phyloP scores from a whole-genome alignment of 2,797 vertebrate species.

The Pseudochromis fuscus region DNA sequence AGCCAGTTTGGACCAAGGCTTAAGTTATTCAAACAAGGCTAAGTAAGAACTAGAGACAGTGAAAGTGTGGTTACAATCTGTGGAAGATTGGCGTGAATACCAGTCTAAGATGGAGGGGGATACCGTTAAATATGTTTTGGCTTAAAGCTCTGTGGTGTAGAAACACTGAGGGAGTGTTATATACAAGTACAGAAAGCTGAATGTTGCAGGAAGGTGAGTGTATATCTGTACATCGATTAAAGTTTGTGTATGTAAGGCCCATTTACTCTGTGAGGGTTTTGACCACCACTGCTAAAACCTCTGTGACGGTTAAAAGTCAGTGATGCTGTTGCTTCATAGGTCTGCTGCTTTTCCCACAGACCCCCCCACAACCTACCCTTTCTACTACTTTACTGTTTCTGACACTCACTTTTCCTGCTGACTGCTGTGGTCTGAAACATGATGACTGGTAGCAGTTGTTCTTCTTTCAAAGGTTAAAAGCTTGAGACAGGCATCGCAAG shows the following conservation, averaged over 20 bases:
- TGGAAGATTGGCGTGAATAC: slow-evolving; percentile 18
- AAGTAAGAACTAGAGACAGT: neutral
- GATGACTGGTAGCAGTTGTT: slow-evolving; percentile 48
- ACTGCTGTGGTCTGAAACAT: slow-evolving; percentile 39
- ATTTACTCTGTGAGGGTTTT: slow-evolving; percentile 58
- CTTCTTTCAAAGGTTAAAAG: slow-evolving; percentile 41
- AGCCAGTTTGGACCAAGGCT: too few relatives aligned
- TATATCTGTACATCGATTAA: slow-evolving; percentile 7
- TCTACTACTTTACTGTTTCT: slow-evolving; percentile 25
- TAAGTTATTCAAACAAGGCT: neutral
- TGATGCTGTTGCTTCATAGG: slow-evolving; percentile 16
- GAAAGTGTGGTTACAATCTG: neutral
- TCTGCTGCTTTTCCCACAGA: slow-evolving; percentile 37
- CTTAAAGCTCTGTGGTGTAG: slow-evolving; percentile 19
- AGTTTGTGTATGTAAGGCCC: slow-evolving; percentile 31
- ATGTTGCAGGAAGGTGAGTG: slow-evolving; percentile 49
- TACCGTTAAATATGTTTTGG: slow-evolving; percentile 35
- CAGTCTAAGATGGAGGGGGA: neutral
- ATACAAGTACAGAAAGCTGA: slow-evolving; percentile 53
- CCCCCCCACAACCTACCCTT: slow-evolving; percentile 33
- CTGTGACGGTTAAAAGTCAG: slow-evolving; percentile 23
- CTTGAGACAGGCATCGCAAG: slow-evolving; percentile 29
- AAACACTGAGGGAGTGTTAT: too few relatives aligned
- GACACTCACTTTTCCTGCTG: slow-evolving; percentile 41
- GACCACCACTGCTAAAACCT: slow-evolving; percentile 58